Base-by-base conservation (phyloP, 2,113 vertebrate genomes). In the Peromyscus maniculatus region DNA sequence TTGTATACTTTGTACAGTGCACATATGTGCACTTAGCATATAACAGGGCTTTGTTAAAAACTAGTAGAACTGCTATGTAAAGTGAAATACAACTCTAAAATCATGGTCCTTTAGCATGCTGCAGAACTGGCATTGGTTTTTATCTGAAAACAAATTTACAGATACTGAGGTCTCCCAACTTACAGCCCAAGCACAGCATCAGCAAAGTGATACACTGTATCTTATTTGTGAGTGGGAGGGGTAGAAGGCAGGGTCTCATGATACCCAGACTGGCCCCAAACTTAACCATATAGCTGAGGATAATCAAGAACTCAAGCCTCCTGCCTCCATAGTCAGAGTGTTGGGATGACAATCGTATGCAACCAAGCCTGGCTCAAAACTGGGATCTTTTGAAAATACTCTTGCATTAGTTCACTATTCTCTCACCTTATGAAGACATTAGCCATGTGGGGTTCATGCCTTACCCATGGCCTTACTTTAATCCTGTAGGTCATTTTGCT, bases 81-180 rank as follows among this genome's bases (percentile, higher is more conserved):
- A 64, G 39, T 28, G n/a, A 84, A 77, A 28, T 19, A 52, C 15
- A 79, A 9, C 28, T 52, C 46, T 49, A 78, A 78, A 78, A 46
- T 46, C 77, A 66, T 66, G 39, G 64, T 49, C 21, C 89, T 89
- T 57, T 31, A 79, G 43, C 28, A 39, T 77, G 7, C 87, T 92
- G 2, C 39, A 79, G 8, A 6, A 69, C 15, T 11, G 43, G 89
- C 15, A 83, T 0, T 69, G 43, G 26, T 62, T 93, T 97, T 83
- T 96, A 52, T 90, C 57, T 87, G n/a, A 92, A 94, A 26, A 78
- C 82, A 78, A 80, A 46, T 91, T 86, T 95, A 57, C 10, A 52
- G 75, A n/a, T 55, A 28, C 33, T 59, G 36, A 43, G 36, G 55
- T 91, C 1, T 94, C 83, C 74, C 92, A 28, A 67, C 33, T 36